phyloP scores from a whole-genome alignment of 2,113 vertebrate genomes.

The Syngnathus typhle region DNA sequence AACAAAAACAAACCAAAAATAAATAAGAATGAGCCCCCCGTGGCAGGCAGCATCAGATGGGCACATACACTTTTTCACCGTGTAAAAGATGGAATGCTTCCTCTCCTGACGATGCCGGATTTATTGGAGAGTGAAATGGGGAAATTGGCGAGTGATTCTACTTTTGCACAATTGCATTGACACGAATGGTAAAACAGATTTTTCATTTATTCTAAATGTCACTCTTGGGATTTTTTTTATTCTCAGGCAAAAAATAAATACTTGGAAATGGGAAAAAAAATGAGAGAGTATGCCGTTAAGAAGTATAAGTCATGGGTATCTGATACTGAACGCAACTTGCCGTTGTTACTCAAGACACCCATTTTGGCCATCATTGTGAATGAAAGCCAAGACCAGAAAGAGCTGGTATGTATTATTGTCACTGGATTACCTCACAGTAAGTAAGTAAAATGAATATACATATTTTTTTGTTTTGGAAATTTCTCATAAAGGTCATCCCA shows the following conservation, averaged over 20 bases:
- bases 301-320: slow-evolving; percentile 74
- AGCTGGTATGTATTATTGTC: slow-evolving; percentile 45
- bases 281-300: slow-evolving; percentile 74
- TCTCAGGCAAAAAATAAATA: slow-evolving; percentile 79
- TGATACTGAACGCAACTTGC: slow-evolving; percentile 60
- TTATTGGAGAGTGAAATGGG: slow-evolving; percentile 72
- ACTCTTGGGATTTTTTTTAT: slow-evolving; percentile 3
- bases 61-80: slow-evolving; percentile 70
- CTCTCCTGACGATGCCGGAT: slow-evolving; percentile 76
- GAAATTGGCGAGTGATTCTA: slow-evolving; percentile 60
- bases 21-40: slow-evolving; percentile 77
- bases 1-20: slow-evolving; percentile 74
- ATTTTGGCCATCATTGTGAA: slow-evolving; percentile 62
- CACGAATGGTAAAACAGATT: too few species aligned
- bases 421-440: not conserved
- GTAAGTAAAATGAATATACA: not conserved
- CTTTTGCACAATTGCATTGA: not conserved
- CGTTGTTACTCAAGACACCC: slow-evolving; percentile 71
- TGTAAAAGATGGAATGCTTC: slow-evolving; percentile 76
- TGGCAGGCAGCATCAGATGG: slow-evolving; percentile 87
- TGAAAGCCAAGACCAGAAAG: not conserved
- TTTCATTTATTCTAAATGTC: too few species aligned
- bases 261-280: slow-evolving; percentile 65
- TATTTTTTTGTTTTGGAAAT: not conserved
- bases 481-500: not conserved